A percentile compares a stretch with the other conserved stretches of the same genome.
Conservation (phyloP, 2,888 invertebrate genomes). For the Temnothorax unifasciatus region DNA sequence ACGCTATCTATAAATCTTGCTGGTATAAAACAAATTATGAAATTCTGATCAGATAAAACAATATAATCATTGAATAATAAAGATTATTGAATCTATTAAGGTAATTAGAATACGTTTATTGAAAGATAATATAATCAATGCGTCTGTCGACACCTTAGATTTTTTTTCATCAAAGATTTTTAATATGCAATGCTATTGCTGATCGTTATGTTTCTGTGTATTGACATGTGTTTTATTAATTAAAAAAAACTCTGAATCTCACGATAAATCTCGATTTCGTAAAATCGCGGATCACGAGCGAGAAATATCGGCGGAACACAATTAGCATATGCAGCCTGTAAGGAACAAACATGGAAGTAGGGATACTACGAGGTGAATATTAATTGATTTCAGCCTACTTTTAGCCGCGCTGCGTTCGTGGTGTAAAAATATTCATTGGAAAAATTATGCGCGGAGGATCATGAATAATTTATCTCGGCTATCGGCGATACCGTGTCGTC, state of each 20-base stretch:
- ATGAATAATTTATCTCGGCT: conserved; percentile 19
- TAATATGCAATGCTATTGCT: neutral
- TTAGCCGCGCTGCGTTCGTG: neutral
- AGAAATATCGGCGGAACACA: neutral
- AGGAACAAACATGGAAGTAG: neutral
- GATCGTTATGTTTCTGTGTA: neutral
- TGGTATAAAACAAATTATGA: neutral
- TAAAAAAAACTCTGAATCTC: neutral
- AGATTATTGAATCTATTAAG: neutral
- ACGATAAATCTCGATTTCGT: neutral
- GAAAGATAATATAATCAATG: neutral
- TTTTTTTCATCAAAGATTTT: neutral
- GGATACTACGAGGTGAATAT: conserved; percentile 3
- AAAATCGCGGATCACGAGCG: neutral
- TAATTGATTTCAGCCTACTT: conserved; percentile 22
- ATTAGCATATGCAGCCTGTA: neutral
- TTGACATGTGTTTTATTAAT: neutral
- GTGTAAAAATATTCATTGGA: neutral
- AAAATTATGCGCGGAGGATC: neutral
- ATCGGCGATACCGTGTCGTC: neutral
- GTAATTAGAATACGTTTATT: neutral
- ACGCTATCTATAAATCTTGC: neutral
- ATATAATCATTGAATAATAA: neutral
- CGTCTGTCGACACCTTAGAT: neutral
- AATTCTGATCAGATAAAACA: neutral